phyloP scores from a whole-genome alignment of 2,797 vertebrate species.

The Hydrolagus colliei region DNA sequence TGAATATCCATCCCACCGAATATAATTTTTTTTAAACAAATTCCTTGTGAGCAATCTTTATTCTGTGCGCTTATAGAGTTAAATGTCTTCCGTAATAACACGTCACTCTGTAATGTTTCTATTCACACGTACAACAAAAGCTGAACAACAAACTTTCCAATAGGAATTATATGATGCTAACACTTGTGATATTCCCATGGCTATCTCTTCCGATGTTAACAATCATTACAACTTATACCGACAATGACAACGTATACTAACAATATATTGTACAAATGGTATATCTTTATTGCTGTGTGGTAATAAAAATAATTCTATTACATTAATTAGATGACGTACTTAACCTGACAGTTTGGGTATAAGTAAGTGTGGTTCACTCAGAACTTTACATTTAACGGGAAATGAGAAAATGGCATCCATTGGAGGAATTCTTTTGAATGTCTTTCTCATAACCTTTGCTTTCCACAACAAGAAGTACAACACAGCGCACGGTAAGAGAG shows the following conservation, averaged over 20 bases:
- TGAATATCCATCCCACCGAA: no score
- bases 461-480: background rate
- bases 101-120: background rate
- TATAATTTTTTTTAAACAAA: no score
- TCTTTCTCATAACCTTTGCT: conserved; percentile 3
- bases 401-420: background rate
- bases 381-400: background rate
- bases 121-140: conserved; percentile 6
- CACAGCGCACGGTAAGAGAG: background rate
- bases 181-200: background rate
- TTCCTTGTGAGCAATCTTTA: no score
- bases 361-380: background rate
- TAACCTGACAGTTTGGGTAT: background rate
- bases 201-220: background rate
- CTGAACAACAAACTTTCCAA: background rate
- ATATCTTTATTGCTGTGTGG: no score
- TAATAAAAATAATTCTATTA: background rate
- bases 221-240: background rate
- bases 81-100: background rate
- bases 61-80: background rate
- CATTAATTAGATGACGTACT: conserved; percentile 10
- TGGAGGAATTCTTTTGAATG: background rate
- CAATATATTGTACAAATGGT: background rate
- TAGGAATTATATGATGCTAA: background rate
- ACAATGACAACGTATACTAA: background rate